Conservation (phyloP, 2,113 vertebrate genomes). For the Petromus typicus region DNA sequence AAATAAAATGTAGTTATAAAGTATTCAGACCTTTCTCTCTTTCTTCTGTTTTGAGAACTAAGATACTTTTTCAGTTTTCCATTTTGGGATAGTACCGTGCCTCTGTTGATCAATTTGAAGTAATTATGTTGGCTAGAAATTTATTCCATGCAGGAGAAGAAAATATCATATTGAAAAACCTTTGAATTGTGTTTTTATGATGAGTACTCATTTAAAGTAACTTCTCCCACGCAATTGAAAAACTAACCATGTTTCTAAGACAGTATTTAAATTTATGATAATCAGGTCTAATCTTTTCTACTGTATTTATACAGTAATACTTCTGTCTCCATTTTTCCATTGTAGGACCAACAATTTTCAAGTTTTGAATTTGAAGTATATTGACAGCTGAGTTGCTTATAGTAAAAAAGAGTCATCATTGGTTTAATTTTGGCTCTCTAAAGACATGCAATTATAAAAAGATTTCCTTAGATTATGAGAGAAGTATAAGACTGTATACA, state of each 20-base stretch:
- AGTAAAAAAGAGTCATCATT: neutral
- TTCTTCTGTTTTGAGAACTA: neutral
- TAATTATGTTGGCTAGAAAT: neutral
- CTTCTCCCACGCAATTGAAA: neutral
- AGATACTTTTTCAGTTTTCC: neutral
- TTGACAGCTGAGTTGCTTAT: neutral
- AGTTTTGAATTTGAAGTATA: neutral
- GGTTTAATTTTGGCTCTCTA: neutral
- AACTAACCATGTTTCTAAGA: neutral
- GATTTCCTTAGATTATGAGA: neutral
- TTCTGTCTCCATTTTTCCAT: neutral
- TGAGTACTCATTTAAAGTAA: conserved; percentile 18
- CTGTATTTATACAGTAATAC: neutral
- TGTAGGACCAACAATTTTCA: neutral
- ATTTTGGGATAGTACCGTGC: neutral
- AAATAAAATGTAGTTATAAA: conserved; percentile 20
- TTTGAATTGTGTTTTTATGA: neutral
- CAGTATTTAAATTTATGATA: neutral
- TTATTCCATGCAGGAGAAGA: neutral
- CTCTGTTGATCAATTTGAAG: conserved; percentile 20
- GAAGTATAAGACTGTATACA: neutral
- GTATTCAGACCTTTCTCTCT: neutral
- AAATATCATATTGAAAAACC: neutral
- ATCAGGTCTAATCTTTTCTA: neutral
- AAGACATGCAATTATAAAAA: neutral